Conservation (phyloP, 2,888 invertebrate species). For the Acleris literana region DNA sequence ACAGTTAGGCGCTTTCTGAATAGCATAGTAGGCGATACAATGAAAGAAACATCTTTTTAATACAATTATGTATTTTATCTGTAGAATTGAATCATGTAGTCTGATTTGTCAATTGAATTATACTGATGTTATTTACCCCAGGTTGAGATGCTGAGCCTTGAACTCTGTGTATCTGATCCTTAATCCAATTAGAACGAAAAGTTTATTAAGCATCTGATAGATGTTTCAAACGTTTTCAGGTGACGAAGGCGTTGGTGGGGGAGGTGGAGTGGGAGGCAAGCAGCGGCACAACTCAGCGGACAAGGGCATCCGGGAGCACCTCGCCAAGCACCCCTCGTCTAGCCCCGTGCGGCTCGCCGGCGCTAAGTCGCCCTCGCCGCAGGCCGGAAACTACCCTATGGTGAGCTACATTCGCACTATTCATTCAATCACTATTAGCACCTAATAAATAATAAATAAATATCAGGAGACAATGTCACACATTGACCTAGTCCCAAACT, state of each 20-base stretch:
- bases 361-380: slow-evolving; percentile 92
- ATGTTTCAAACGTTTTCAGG: slow-evolving; percentile 55
- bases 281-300: slow-evolving; percentile 80
- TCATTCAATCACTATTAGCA: neutral
- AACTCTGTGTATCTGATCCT: too few relatives aligned
- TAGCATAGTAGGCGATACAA: too few relatives aligned
- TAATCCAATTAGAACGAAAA: too few relatives aligned
- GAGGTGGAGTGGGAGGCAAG: slow-evolving; percentile 81
- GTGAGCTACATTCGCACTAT: slow-evolving; percentile 68
- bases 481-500: neutral
- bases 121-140: too few relatives aligned
- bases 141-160: too few relatives aligned
- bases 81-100: too few relatives aligned
- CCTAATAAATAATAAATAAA: neutral
- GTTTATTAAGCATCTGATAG: too few relatives aligned
- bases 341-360: slow-evolving; percentile 92
- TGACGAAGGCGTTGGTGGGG: slow-evolving; percentile 82
- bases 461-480: neutral
- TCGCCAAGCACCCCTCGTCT: slow-evolving; percentile 91
- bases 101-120: too few relatives aligned
- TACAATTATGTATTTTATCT: too few relatives aligned
- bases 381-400: slow-evolving; percentile 91
- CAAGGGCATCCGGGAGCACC: slow-evolving; percentile 97
- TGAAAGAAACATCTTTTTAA: too few relatives aligned
- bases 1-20: too few relatives aligned